Evolutionary conservation across 2,888 invertebrate genomes (phyloP).

Genomic region (Macrosiphum euphorbiae): DNA sequence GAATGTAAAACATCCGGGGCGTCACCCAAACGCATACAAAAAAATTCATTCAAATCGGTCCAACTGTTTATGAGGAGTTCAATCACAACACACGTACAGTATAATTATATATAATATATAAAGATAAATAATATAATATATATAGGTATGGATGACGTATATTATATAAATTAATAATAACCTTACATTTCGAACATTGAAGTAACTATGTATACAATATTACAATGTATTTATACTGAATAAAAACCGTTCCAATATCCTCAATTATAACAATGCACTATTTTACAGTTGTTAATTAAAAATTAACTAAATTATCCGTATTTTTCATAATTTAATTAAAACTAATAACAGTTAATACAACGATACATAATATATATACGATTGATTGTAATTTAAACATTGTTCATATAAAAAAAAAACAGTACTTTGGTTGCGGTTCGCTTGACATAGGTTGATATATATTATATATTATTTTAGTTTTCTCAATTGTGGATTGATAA

Average conservation of each 20-base stretch:
- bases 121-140: too few species aligned
- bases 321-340: not conserved
- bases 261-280: not conserved
- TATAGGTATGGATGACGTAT: too few species aligned
- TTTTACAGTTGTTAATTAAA: not conserved
- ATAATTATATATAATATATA: too few species aligned
- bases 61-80: too few species aligned
- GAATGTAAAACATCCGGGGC: too few species aligned
- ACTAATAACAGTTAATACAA: not conserved
- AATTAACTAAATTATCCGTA: not conserved
- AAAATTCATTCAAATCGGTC: too few species aligned
- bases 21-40: too few species aligned
- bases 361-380: not conserved
- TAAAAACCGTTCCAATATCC: not conserved
- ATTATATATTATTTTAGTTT: not conserved
- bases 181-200: not conserved
- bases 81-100: too few species aligned
- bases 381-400: not conserved
- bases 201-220: not conserved
- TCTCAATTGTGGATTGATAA: not conserved
- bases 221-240: not conserved
- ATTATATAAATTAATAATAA: not conserved
- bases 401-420: not conserved
- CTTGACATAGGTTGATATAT: not conserved
- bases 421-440: not conserved